Evolutionary conservation across 2,797 vertebrate species (phyloP), one percentile per base, ranked within the genome.

Genomic region (Graptemys geographica): DNA sequence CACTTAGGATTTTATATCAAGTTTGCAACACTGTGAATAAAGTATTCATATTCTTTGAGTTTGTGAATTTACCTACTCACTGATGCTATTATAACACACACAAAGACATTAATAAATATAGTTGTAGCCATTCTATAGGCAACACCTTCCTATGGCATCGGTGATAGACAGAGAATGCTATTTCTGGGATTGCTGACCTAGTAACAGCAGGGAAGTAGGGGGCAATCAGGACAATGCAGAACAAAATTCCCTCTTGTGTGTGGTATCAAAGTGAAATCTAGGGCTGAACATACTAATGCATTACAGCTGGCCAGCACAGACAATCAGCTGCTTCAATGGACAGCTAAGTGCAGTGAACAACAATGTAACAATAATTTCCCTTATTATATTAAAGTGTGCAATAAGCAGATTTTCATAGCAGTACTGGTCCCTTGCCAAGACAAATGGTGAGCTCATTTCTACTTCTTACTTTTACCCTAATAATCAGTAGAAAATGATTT

Each of bases 121-220:
- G 55, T 33, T 84, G 49, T 41, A 56, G 47, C 52, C 49, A 65
- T 57, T 88, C n/a, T 76, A 53, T 69, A 82, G 88, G 79, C 15
- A 82, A 23, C 33, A 69, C 51, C 6, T 27, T 78, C 44, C 25
- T 27, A 49, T 10, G 49, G 2, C 51, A 65, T 2, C 0, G 0
- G 52, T 84, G 65, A 84, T 1, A 56, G 65, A 90, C 33, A 41
- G 56, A 16, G 72, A 85, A 62, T 18, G 25, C 11, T 72, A 11
- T 41, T 94, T 78, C 55, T 89, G 55, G 59, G 25, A 23, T 4
- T 41, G 55, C 53, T 86, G 33, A 74, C 27, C 27, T 7, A 47
- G 25, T 31, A 72, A 41, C 5, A 72, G 69, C 69, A 41, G 69
- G 6, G 44, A 49, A 49, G 2, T 0, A 83, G 21, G 13, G 13